phyloP scores from a whole-genome alignment of 2,797 vertebrate species.

The Adrianichthys oophorus region DNA sequence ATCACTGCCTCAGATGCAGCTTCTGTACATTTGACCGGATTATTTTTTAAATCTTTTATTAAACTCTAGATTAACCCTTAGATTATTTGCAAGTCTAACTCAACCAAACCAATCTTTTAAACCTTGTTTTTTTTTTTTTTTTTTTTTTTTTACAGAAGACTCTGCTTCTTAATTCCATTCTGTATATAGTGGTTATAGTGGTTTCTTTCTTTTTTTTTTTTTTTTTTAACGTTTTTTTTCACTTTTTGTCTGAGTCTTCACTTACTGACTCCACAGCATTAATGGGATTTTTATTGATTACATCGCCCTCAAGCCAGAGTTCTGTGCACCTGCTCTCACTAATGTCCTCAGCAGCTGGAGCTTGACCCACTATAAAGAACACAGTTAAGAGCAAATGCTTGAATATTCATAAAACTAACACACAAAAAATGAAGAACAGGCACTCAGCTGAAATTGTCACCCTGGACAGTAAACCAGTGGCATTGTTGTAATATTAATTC shows the following conservation, averaged over 20 bases:
- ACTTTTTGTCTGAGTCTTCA: conserved; percentile 5
- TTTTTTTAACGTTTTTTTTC: neutral
- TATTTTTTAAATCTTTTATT: no score
- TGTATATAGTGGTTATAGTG: neutral
- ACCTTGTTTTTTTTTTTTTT: neutral
- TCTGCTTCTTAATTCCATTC: neutral
- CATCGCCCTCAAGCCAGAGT: conserved; percentile 11
- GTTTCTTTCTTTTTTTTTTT: neutral
- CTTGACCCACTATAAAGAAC: conserved; percentile 13
- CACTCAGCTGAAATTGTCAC: neutral
- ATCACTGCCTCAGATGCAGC: no score
- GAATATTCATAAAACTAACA: neutral
- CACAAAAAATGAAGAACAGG: neutral
- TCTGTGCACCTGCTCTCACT: conserved; percentile 24
- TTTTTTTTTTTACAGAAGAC: neutral
- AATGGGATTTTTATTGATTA: conserved; percentile 36
- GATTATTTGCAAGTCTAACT: no score
- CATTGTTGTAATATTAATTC: conserved; percentile 4
- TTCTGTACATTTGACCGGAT: no score
- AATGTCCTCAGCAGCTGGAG: conserved; percentile 29
- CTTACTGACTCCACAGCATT: conserved; percentile 28
- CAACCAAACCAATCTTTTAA: neutral
- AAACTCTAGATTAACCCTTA: no score
- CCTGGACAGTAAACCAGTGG: conserved; percentile 3
- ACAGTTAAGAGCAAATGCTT: neutral